Conservation (phyloP, 2,888 invertebrate species). For the Phytoseiulus persimilis region DNA sequence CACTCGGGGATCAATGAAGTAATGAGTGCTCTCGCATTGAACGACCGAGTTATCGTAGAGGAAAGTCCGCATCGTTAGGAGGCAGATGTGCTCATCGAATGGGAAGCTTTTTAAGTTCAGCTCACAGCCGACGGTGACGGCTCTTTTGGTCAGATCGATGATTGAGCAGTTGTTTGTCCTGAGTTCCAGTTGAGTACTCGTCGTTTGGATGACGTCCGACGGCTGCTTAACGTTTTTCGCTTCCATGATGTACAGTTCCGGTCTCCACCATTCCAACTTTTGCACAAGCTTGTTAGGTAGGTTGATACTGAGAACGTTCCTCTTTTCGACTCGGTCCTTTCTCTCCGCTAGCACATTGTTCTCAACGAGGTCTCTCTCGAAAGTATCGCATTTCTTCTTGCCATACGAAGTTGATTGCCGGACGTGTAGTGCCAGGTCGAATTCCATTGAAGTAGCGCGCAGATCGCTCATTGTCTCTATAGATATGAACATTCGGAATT, state of each 20-base stretch:
- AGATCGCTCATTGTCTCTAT: not conserved
- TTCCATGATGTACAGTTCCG: conserved; percentile 10
- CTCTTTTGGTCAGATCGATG: not conserved
- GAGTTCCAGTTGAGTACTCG: not conserved
- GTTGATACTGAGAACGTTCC: not conserved
- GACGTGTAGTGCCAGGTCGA: not conserved
- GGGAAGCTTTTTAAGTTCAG: not conserved
- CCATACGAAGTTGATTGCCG: not conserved
- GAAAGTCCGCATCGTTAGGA: not conserved
- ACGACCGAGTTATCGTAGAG: not conserved
- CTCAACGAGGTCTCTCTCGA: not conserved
- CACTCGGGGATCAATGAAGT: not conserved
- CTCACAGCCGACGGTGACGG: not conserved
- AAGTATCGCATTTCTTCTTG: not conserved
- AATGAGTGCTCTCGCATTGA: not conserved
- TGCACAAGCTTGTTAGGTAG: not conserved
- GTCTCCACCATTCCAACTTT: conserved; percentile 8
- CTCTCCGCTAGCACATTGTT: not conserved
- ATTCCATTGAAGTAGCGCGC: not conserved
- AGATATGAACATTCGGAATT: not conserved
- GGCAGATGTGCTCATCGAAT: conserved; percentile 16
- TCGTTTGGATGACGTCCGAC: conserved; percentile 5
- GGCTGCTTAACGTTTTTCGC: not conserved
- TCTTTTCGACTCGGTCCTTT: not conserved
- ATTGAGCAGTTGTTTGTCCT: not conserved